phyloP scores from a whole-genome alignment of 2,888 invertebrate genomes.

The Brachylomia viminalis region DNA sequence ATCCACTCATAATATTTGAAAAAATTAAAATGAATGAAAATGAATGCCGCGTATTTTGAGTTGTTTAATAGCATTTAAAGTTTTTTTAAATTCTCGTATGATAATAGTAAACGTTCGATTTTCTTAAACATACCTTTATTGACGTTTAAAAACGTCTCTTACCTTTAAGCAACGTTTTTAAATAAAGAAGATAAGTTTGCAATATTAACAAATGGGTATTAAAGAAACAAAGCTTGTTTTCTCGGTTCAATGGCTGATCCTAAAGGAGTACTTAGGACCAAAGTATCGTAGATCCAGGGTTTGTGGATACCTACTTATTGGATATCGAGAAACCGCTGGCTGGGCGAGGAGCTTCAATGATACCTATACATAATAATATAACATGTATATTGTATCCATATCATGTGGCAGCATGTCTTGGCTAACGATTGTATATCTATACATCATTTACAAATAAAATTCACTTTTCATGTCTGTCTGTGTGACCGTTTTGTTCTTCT shows the following conservation, averaged over 20 bases:
- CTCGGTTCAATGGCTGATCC: slow-evolving; percentile 1
- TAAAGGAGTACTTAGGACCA: slow-evolving; percentile 8
- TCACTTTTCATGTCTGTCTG: too few species aligned
- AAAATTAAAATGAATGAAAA: too few species aligned
- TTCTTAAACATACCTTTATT: neutral
- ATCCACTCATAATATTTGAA: too few species aligned
- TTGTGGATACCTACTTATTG: slow-evolving; percentile 19
- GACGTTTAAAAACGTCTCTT: neutral
- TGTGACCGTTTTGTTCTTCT: too few species aligned
- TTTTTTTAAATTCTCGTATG: too few species aligned
- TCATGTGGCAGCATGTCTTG: slow-evolving; percentile 1
- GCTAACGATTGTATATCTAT: neutral
- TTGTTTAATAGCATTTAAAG: too few species aligned
- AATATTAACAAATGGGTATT: slow-evolving; percentile 4
- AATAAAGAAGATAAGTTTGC: neutral
- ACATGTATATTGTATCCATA: slow-evolving; percentile 8
- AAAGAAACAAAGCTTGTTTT: slow-evolving; percentile 8
- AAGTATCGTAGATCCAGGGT: slow-evolving; percentile 30
- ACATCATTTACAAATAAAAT: too few species aligned
- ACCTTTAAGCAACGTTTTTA: neutral
- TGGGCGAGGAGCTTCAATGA: slow-evolving; percentile 21
- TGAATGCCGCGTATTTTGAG: too few species aligned
- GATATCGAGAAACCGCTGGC: slow-evolving; percentile 30
- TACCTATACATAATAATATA: slow-evolving; percentile 49
- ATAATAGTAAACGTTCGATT: too few species aligned